Percentiles rank a stretch among this genome's conserved stretches.
Evolutionary conservation across 2,888 invertebrate genomes (phyloP).

Genomic region (Endomychus coccineus): DNA sequence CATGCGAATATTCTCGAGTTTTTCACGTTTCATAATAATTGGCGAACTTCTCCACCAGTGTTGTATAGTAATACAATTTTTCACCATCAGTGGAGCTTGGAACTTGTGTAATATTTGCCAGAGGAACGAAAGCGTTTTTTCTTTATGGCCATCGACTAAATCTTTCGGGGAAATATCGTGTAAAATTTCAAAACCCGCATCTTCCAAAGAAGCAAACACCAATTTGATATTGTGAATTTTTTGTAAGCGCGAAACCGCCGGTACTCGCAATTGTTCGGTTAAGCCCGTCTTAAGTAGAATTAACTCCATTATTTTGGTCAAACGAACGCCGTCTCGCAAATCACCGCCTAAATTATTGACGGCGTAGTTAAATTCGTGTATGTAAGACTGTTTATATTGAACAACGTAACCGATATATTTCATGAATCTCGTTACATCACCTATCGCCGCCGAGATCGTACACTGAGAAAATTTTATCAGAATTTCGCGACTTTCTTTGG

Average conservation of each 20-base stretch:
- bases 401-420: conserved; percentile 68
- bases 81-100: conserved; percentile 64
- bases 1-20: conserved; percentile 40
- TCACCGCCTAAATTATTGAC: conserved; percentile 75
- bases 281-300: conserved; percentile 63
- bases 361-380: conserved; percentile 86
- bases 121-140: conserved; percentile 77
- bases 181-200: conserved; percentile 52
- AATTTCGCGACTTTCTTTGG: conserved; percentile 72
- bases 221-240: conserved; percentile 81
- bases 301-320: conserved; percentile 77
- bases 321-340: conserved; percentile 78
- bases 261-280: conserved; percentile 61
- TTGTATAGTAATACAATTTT: conserved; percentile 59
- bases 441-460: conserved; percentile 63
- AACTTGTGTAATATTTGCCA: conserved; percentile 87
- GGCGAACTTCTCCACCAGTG: conserved; percentile 64
- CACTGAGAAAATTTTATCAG: conserved; percentile 72
- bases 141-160: conserved; percentile 81
- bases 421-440: conserved; percentile 76
- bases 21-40: conserved; percentile 47
- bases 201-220: conserved; percentile 59
- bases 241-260: conserved; percentile 78
- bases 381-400: conserved; percentile 67
- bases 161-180: conserved; percentile 67